Percentiles rank a stretch among this genome's conserved stretches.
Conservation (phyloP, 2,113 vertebrate species). For the Pyxicephalus adspersus region DNA sequence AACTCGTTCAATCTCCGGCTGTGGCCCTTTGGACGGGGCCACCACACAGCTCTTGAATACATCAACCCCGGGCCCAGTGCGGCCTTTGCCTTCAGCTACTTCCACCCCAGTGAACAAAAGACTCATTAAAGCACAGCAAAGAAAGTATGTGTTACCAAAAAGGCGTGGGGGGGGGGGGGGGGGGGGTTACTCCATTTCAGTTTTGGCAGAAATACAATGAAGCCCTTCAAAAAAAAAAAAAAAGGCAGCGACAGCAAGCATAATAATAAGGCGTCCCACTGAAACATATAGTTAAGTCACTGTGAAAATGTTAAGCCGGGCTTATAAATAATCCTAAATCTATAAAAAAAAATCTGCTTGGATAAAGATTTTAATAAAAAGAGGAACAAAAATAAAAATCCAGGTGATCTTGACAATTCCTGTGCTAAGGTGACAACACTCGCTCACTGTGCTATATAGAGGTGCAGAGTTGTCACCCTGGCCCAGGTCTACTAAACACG, state of each 20-base stretch:
- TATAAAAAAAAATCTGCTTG: background rate
- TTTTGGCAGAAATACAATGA: constrained; percentile 41
- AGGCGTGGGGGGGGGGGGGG: background rate
- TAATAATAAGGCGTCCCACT: background rate
- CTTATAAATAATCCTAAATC: too few relatives aligned
- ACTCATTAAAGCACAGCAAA: background rate
- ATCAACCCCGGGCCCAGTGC: too few relatives aligned
- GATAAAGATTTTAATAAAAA: background rate
- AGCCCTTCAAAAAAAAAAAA: constrained; percentile 8
- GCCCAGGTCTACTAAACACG: too few relatives aligned
- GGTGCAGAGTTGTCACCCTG: background rate
- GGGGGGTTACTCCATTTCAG: constrained; percentile 28
- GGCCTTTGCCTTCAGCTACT: background rate
- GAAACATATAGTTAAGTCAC: background rate
- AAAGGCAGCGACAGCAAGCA: background rate
- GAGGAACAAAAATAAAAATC: background rate
- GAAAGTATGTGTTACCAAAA: background rate
- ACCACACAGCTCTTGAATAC: too few relatives aligned
- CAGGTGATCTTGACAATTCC: background rate
- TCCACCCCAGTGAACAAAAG: background rate
- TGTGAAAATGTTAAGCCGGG: background rate
- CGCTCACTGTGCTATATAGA: background rate
- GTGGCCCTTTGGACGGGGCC: background rate
- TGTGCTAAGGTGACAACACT: background rate
- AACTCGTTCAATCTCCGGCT: background rate